A percentile compares a stretch with the other conserved stretches of the same genome.
phyloP scores from a whole-genome alignment of 2,888 invertebrate species.

The Phytoseiulus persimilis region DNA sequence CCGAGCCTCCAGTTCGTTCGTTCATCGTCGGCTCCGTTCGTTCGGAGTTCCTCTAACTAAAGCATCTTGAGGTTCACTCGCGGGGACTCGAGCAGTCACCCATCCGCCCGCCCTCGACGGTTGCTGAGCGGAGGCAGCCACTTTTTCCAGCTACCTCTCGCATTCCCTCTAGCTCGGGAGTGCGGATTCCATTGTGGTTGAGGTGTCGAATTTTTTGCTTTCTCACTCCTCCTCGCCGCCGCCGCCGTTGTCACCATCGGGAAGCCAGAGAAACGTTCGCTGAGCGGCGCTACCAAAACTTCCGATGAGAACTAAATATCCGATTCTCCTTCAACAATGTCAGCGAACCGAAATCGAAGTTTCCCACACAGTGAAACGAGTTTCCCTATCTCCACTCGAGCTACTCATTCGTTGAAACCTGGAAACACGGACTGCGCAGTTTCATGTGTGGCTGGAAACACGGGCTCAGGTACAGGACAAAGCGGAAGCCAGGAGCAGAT shows the following conservation, averaged over 20 bases:
- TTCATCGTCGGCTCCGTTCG: background rate
- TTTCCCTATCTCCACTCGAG: no score
- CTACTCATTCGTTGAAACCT: no score
- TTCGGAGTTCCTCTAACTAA: background rate
- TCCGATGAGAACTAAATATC: no score
- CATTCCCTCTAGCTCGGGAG: background rate
- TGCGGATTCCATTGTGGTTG: background rate
- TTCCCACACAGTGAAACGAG: no score
- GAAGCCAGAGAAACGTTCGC: background rate
- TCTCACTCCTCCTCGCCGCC: background rate
- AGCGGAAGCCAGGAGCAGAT: no score
- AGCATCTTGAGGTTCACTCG: background rate
- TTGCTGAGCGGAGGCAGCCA: background rate
- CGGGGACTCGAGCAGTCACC: background rate
- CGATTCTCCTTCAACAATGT: no score
- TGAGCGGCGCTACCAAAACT: background rate
- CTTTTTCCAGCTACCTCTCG: background rate
- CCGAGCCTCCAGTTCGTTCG: background rate
- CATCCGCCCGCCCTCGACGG: background rate
- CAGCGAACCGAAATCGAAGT: no score
- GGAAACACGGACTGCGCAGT: no score
- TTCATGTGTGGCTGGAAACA: no score
- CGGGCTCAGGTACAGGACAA: no score
- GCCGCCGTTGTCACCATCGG: background rate
- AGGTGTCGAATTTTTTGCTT: background rate